phyloP scores from a whole-genome alignment of 2,113 vertebrate species.

The Calidris pugnax region DNA sequence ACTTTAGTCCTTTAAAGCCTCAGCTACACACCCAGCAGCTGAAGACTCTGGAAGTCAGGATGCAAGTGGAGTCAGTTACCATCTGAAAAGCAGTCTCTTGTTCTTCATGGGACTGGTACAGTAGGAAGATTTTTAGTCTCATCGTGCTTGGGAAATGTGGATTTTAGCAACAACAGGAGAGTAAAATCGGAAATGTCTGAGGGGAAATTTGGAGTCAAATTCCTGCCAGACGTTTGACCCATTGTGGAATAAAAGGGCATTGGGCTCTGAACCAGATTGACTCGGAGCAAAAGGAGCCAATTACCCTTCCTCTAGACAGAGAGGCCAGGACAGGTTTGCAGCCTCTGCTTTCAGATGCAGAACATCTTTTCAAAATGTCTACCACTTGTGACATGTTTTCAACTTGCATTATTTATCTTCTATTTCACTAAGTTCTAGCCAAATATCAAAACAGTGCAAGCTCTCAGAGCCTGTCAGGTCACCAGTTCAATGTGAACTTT shows the following conservation, averaged over 20 bases:
- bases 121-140: background rate
- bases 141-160: background rate
- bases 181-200: background rate
- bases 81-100: background rate
- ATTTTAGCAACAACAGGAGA: background rate
- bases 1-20: background rate
- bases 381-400: background rate
- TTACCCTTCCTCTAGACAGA: background rate
- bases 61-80: background rate
- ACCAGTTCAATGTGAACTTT: background rate
- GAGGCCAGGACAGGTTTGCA: background rate
- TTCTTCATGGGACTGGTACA: background rate
- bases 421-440: background rate
- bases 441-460: background rate
- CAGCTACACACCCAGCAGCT: background rate
- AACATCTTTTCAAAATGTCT: background rate
- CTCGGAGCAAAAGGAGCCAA: background rate
- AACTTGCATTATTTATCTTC: background rate
- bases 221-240: background rate
- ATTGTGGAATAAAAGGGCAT: no score
- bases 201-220: background rate
- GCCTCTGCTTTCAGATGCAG: background rate
- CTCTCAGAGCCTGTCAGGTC: background rate
- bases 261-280: background rate
- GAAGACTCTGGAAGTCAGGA: background rate